These are phyloP conservation scores for Forficula auricularia DNA, from an alignment of 1,140 invertebrate genomes.

Conservation along the genomic window DNA sequence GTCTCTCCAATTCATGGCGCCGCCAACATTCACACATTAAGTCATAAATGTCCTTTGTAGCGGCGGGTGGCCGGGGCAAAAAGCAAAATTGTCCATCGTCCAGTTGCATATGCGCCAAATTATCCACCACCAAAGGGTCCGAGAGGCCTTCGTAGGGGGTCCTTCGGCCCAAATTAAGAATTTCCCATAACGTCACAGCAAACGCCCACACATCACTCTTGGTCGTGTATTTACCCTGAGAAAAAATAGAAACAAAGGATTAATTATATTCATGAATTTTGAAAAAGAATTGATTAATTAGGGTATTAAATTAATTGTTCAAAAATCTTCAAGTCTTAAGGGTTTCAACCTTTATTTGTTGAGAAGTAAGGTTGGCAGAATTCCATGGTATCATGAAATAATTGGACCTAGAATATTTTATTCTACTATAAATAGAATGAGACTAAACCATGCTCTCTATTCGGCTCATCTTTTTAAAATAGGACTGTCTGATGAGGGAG, in stretches of 20 bases:
- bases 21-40: conserved; percentile 84
- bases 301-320: too few relatives aligned
- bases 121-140: conserved; percentile 53
- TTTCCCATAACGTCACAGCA: conserved; percentile 58
- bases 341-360: too few relatives aligned
- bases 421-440: too few relatives aligned
- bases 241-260: conserved; percentile 8
- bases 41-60: conserved; percentile 69
- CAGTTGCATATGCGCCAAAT: conserved; percentile 43
- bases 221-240: conserved; percentile 41
- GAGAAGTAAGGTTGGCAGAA: too few relatives aligned
- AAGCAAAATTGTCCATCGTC: conserved; percentile 42
- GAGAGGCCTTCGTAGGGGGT: conserved; percentile 49
- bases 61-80: conserved; percentile 42
- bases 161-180: conserved; percentile 46
- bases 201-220: conserved; percentile 65
- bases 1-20: conserved; percentile 53
- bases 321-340: too few relatives aligned
- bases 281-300: too few relatives aligned
- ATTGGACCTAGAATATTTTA: too few relatives aligned
- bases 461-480: too few relatives aligned
- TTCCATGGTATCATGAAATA: too few relatives aligned
- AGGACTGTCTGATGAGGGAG: too few relatives aligned
- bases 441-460: too few relatives aligned
- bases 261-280: too few relatives aligned